Evolutionary conservation across 2,888 invertebrate genomes (phyloP).

Genomic region (Eupithecia vulgata): DNA sequence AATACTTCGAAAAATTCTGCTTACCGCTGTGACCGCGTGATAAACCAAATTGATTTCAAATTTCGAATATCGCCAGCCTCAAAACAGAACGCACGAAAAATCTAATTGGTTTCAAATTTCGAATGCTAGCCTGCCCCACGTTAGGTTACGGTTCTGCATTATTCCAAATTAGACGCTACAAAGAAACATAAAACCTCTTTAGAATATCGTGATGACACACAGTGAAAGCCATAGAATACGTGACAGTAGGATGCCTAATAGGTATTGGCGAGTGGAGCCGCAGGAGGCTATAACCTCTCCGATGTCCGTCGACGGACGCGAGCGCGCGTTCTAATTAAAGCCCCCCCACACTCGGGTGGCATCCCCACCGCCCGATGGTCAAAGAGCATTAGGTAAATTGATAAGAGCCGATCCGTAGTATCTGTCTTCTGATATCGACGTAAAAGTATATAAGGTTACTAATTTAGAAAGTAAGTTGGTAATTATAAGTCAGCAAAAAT

Average conservation of each 20-base stretch:
- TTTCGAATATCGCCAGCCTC: background rate
- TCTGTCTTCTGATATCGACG: conserved; percentile 17
- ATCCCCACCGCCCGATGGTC: conserved; percentile 48
- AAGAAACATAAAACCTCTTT: conserved; percentile 3
- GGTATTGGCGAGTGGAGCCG: conserved; percentile 31
- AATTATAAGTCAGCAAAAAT: background rate
- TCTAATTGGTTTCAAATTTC: background rate
- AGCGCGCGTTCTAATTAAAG: conserved; percentile 79
- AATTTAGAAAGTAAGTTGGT: background rate
- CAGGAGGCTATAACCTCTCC: conserved; percentile 35
- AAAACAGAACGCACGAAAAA: background rate
- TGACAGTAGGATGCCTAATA: conserved; percentile 15
- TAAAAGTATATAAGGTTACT: background rate
- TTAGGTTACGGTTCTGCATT: background rate
- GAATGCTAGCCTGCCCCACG: background rate
- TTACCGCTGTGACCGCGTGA: background rate
- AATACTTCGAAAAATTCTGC: background rate
- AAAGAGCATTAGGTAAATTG: conserved; percentile 57
- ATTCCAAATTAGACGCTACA: background rate
- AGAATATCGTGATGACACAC: conserved; percentile 11
- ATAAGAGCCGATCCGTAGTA: conserved; percentile 43
- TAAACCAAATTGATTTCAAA: background rate
- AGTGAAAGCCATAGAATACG: conserved; percentile 5
- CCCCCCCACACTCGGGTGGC: conserved; percentile 56
- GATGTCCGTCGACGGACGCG: conserved; percentile 56